phyloP scores from a whole-genome alignment of 2,888 invertebrate species.

The Thymelicus lineola region DNA sequence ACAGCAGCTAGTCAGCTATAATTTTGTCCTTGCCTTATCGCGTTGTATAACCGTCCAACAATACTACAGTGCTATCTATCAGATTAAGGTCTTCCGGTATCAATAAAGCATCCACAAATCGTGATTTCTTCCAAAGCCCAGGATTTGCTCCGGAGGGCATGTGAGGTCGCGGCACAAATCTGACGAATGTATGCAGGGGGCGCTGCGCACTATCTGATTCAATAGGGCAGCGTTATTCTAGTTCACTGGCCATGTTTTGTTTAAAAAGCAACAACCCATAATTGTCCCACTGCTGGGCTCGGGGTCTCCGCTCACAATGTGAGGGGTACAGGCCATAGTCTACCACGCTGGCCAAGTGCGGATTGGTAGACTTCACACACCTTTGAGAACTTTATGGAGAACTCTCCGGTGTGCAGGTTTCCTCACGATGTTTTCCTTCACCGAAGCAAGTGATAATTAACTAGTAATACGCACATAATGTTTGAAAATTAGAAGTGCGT shows the following conservation, averaged over 20 bases:
- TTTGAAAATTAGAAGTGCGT: too few relatives aligned
- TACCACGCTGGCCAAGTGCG: too few relatives aligned
- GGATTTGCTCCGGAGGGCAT: conserved; percentile 42
- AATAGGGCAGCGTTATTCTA: background rate
- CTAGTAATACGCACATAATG: too few relatives aligned
- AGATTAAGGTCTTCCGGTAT: conserved; percentile 1
- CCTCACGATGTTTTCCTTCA: too few relatives aligned
- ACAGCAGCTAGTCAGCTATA: too few relatives aligned
- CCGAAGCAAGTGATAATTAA: too few relatives aligned
- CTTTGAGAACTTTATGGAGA: too few relatives aligned
- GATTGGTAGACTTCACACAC: too few relatives aligned
- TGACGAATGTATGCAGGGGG: conserved; percentile 59
- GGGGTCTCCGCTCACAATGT: too few relatives aligned
- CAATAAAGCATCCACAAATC: conserved; percentile 12
- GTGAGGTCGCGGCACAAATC: conserved; percentile 63
- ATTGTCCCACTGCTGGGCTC: too few relatives aligned
- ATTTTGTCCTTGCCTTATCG: background rate
- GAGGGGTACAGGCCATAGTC: too few relatives aligned
- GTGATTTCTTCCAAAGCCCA: conserved; percentile 8
- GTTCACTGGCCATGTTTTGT: background rate
- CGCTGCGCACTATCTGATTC: conserved; percentile 51
- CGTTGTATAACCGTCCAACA: background rate
- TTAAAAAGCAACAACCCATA: background rate
- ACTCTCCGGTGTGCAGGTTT: too few relatives aligned
- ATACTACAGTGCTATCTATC: background rate